A percentile compares a stretch with the other conserved stretches of the same genome.
Evolutionary conservation across 2,888 invertebrate genomes (phyloP).

Genomic region (Tenthredo distinguenda): DNA sequence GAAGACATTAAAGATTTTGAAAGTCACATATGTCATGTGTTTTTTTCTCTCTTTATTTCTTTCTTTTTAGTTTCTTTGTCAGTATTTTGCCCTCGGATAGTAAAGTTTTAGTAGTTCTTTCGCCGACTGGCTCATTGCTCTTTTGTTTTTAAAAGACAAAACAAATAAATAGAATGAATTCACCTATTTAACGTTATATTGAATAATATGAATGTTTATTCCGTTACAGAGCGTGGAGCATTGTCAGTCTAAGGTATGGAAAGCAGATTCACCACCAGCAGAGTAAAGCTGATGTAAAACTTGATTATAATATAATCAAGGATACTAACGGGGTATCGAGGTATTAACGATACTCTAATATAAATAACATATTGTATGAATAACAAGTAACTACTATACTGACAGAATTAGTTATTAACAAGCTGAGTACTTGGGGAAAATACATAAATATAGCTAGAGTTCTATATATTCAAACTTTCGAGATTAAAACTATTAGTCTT

Average conservation of each 20-base stretch:
- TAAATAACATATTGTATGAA: slow-evolving; percentile 36
- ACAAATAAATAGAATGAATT: not conserved
- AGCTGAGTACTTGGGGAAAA: slow-evolving; percentile 22
- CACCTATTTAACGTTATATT: not conserved
- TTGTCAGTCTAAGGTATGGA: slow-evolving; percentile 76
- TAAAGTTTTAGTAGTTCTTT: not conserved
- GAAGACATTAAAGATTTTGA: slow-evolving; percentile 19
- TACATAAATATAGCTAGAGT: slow-evolving; percentile 40
- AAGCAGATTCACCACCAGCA: slow-evolving; percentile 63
- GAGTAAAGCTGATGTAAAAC: slow-evolving; percentile 43
- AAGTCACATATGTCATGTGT: not conserved
- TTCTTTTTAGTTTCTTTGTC: not conserved
- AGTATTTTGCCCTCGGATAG: not conserved
- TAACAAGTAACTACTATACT: slow-evolving; percentile 30
- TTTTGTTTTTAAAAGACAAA: not conserved
- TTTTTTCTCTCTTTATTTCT: not conserved
- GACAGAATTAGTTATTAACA: slow-evolving; percentile 21
- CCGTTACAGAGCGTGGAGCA: slow-evolving; percentile 74
- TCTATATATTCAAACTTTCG: slow-evolving; percentile 27
- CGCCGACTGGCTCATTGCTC: not conserved
- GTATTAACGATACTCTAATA: slow-evolving; percentile 54
- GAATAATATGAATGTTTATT: slow-evolving; percentile 5
- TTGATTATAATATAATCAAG: slow-evolving; percentile 42
- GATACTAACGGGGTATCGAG: slow-evolving; percentile 45
- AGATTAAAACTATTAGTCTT: not conserved